A percentile compares a stretch with the other conserved stretches of the same genome.
Evolutionary conservation across 2,888 invertebrate genomes (phyloP).

Genomic region (Heteromyza rotundicornis): DNA sequence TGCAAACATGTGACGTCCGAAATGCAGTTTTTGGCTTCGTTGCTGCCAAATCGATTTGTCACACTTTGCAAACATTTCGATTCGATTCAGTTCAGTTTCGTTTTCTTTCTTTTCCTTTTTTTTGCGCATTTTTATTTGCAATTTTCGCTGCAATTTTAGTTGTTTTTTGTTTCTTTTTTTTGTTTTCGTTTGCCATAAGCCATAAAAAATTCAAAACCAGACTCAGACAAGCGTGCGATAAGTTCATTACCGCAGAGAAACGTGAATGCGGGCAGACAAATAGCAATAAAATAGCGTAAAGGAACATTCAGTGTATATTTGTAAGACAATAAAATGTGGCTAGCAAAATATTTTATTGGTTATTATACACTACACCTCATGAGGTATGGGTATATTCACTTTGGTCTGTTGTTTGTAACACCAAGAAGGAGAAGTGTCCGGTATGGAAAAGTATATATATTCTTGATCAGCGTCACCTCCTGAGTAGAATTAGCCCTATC

Average conservation of each 20-base stretch:
- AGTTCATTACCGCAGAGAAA: conserved; percentile 39
- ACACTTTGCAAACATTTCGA: conserved; percentile 6
- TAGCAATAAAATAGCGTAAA: neutral
- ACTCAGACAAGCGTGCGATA: conserved; percentile 37
- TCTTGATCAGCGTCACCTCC: too few relatives aligned
- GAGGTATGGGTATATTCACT: too few relatives aligned
- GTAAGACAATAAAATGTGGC: neutral
- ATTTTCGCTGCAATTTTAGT: neutral
- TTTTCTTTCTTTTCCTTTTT: neutral
- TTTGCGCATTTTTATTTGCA: neutral
- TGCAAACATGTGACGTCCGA: neutral
- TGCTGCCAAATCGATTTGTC: conserved; percentile 18
- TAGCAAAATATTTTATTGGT: too few relatives aligned
- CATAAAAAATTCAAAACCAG: conserved; percentile 8
- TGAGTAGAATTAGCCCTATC: too few relatives aligned
- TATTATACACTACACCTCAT: too few relatives aligned
- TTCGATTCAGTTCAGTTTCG: conserved; percentile 3
- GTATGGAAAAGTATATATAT: too few relatives aligned
- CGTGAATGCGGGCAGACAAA: conserved; percentile 11
- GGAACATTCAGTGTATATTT: neutral
- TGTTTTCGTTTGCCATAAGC: conserved; percentile 6
- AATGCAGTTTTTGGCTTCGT: neutral
- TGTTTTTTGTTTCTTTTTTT: neutral
- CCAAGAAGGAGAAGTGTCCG: too few relatives aligned
- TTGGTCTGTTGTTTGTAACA: too few relatives aligned